Conservation (phyloP, 2,113 vertebrate genomes). For the Plecotus auritus region DNA sequence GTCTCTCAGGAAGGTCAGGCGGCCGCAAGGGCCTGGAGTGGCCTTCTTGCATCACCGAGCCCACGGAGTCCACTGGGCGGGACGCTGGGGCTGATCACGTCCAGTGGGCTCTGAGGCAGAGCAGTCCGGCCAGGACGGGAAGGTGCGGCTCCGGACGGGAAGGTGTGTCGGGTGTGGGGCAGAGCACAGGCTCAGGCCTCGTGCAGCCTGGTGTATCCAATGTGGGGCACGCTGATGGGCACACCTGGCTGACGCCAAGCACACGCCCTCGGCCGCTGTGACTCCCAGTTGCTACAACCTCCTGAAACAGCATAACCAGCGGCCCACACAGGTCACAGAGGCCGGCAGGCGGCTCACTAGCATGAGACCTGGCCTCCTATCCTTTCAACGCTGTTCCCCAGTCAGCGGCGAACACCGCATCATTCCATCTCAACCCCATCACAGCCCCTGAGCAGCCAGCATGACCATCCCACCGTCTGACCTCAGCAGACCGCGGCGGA, state of each 20-base stretch:
- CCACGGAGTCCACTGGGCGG: not conserved
- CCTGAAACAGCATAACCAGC: not conserved
- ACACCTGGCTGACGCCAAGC: not conserved
- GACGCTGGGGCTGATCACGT: not conserved
- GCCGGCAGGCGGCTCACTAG: not conserved
- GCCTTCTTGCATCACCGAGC: not conserved
- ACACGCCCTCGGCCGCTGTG: not conserved
- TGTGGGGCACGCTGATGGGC: not conserved
- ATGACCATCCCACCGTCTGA: not conserved
- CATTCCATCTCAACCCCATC: not conserved
- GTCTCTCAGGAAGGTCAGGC: not conserved
- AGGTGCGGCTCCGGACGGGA: not conserved
- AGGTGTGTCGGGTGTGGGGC: not conserved
- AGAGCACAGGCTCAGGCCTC: not conserved
- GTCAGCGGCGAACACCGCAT: not conserved
- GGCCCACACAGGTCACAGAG: not conserved
- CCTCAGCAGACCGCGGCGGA: not conserved
- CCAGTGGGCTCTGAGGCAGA: not conserved
- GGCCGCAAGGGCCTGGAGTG: not conserved
- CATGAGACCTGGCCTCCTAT: not conserved
- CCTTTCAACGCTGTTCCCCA: not conserved
- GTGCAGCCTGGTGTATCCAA: not conserved
- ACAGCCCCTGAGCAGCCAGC: not conserved
- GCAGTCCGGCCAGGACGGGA: not conserved
- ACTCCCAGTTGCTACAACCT: not conserved